Evolutionary conservation across 37 sponge, comb jelly and placozoan genomes (phyloP), one percentile per base, ranked within the genome.

Genomic region (Mnemiopsis leidyi): DNA sequence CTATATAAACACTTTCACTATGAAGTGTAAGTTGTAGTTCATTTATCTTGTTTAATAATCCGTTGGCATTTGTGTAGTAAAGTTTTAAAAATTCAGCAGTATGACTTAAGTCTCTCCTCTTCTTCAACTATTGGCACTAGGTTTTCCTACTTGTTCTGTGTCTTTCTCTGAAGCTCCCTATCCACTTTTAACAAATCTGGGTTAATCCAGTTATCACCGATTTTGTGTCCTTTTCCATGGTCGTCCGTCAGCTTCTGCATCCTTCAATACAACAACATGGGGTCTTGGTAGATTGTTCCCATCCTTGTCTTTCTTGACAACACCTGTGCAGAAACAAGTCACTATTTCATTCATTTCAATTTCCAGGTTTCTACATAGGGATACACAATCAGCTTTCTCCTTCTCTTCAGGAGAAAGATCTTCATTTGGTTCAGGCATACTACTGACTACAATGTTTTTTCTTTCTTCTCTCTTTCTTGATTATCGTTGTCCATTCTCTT

Each of bases 61-160:
- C 26, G 25, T 71, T 71, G 16, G 73, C 73, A 71, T 71, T 71
- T n/a, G 73, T 71, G 73, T 71, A 71, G 25, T n/a, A 71, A 23
- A 71, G 25, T 18, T 23, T 71, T 30, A 71, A 30, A 71, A 5
- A 3, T 23, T 71, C 73, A 29, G 23, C 26, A 25, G n/a, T n/a
- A n/a, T n/a, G n/a, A n/a, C n/a, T 71, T 71, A 71, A 25, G 2
- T 23, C 26, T 23, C 5, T 71, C 23, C 23, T 5, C 73, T 3
- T 5, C 25, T 23, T 71, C 2, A 29, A 29, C 73, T 71, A 7
- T 71, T 71, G 23, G 2, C 25, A 71, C 23, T 71, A 7, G 23
- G 21, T 30, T 71, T 7, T 71, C 73, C 25, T 18, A 30, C 25
- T 23, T 23, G 29, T 71, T 71, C 73, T 67, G 68, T 20, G 13